Percentiles rank a stretch among this genome's conserved stretches.
Evolutionary conservation across 2,797 vertebrate genomes (phyloP).

Genomic region (Falco concolor): DNA sequence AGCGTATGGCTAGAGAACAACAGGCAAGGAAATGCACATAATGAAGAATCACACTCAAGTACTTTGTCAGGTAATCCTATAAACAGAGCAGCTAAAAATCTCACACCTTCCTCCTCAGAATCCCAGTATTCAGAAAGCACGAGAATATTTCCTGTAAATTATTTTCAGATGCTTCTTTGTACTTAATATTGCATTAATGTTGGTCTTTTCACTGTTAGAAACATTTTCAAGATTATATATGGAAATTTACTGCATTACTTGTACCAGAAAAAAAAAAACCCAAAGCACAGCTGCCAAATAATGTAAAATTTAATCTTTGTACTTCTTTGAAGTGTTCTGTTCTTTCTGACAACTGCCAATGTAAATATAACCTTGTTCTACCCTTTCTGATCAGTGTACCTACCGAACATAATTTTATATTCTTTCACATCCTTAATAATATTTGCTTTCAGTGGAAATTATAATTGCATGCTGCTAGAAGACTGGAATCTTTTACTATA

Average conservation of each 20-base stretch:
- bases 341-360: constrained; percentile 81
- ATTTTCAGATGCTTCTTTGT: constrained; percentile 14
- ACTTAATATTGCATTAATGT: not conserved
- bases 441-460: constrained; percentile 52
- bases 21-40: not conserved
- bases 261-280: not conserved
- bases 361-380: constrained; percentile 76
- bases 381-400: constrained; percentile 71
- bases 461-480: constrained; percentile 29
- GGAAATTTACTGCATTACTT: constrained; percentile 28
- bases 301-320: constrained; percentile 16
- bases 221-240: constrained; percentile 24
- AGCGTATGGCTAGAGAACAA: not conserved
- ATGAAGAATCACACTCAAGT: not conserved
- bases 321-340: constrained; percentile 83
- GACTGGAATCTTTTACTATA: not conserved
- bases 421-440: constrained; percentile 41
- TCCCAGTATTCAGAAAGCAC: not conserved
- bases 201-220: constrained; percentile 37
- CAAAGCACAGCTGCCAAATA: constrained; percentile 24
- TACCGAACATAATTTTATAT: constrained; percentile 37
- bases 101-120: not conserved
- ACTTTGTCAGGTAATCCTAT: not conserved
- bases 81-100: not conserved
- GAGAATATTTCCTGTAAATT: not conserved